phyloP scores from a whole-genome alignment of 1,140 invertebrate species.

The Procambarus virginalis region DNA sequence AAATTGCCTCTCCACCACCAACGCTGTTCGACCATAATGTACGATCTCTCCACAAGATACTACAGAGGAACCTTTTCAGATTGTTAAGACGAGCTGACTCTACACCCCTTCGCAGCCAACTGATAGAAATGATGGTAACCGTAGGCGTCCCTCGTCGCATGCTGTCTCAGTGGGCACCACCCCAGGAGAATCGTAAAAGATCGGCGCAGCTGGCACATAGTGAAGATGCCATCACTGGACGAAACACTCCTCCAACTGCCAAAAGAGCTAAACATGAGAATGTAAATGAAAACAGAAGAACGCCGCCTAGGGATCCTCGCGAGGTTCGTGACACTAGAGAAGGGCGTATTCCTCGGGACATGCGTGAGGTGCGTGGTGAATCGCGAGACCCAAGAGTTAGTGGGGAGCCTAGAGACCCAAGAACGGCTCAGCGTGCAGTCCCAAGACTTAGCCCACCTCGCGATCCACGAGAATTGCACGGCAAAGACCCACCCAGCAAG shows the following conservation, averaged over 20 bases:
- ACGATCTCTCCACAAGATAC: conserved; percentile 63
- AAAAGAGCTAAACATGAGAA: background rate
- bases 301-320: conserved; percentile 23
- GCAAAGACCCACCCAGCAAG: background rate
- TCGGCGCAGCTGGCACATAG: conserved; percentile 1
- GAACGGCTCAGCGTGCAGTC: background rate
- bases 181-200: conserved; percentile 43
- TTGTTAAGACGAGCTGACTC: conserved; percentile 56
- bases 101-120: conserved; percentile 18
- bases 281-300: background rate
- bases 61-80: conserved; percentile 67
- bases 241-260: conserved; percentile 28
- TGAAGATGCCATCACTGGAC: conserved; percentile 56
- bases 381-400: background rate
- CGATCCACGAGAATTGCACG: background rate
- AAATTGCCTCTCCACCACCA: conserved; percentile 62
- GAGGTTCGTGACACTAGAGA: background rate
- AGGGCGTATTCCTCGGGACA: background rate
- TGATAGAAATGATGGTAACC: conserved; percentile 67
- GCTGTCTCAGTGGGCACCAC: conserved; percentile 63
- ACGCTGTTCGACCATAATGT: conserved; percentile 68
- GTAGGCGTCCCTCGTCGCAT: conserved; percentile 66
- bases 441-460: background rate
- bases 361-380: background rate
- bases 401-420: conserved; percentile 27